A percentile compares a stretch with the other conserved stretches of the same genome.
Conservation (phyloP, 2,113 vertebrate genomes). For the Solenodon paradoxus region DNA sequence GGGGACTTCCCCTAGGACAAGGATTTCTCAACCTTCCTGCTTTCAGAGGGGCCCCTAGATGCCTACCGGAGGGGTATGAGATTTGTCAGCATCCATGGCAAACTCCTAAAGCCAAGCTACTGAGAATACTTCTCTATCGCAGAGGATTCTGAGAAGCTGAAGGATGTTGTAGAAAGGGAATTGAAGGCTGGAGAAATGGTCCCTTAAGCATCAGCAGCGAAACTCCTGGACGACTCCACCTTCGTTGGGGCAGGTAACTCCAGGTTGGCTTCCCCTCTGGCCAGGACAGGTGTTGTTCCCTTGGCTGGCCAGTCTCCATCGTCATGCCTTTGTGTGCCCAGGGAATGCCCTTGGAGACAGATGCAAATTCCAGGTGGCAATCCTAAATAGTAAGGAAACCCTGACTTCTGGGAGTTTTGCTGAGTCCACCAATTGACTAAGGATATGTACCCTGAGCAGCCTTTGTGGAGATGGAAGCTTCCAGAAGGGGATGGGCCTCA, state of each 20-base stretch:
- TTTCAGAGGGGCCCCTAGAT: not conserved
- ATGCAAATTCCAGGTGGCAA: not conserved
- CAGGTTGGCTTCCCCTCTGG: not conserved
- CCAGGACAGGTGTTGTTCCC: not conserved
- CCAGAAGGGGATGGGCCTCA: rapidly evolving
- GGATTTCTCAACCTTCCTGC: not conserved
- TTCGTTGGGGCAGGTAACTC: no score
- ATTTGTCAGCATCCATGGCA: not conserved
- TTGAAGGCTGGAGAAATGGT: not conserved
- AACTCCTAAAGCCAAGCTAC: not conserved
- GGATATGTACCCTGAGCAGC: not conserved
- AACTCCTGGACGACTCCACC: no score
- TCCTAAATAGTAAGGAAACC: not conserved
- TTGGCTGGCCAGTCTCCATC: not conserved
- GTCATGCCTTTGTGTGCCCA: not conserved
- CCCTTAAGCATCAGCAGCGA: not conserved
- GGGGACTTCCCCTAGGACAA: not conserved
- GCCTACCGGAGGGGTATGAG: not conserved
- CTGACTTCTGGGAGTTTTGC: not conserved
- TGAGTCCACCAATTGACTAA: no score
- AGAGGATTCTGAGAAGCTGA: rapidly evolving
- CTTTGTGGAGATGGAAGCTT: not conserved
- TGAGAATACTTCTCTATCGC: not conserved
- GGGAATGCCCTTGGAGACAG: no score
- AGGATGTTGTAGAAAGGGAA: not conserved